Base-by-base conservation (phyloP, 2,113 vertebrate species). In the Lutjanus erythropterus region DNA sequence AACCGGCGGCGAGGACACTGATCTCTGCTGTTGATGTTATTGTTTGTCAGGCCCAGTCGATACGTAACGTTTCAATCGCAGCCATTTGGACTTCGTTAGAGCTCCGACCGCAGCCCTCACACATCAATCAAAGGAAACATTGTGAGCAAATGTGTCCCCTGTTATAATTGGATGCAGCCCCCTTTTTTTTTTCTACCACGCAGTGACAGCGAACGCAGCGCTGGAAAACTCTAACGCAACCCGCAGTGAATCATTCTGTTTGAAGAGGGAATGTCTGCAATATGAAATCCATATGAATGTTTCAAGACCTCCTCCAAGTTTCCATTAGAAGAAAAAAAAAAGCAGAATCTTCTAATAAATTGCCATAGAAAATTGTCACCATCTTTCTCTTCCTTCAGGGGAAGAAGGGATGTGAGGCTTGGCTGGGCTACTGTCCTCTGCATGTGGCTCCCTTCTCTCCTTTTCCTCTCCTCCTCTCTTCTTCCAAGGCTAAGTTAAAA, bases 271-370 rank as follows among this genome's bases (percentile, higher is more conserved):
- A 78, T 46, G 75, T 90, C 89, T 87, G 77, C 47, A 78, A 87
- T 92, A 93, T 90, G 70, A 90, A 90, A 92, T 89, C 91, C 91
- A 91, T 85, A 91, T 91, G 86, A 88, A 91, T 75, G 86, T 83
- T 86, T 87, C 80, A 86, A 88, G 80, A 87, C 75, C 81, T 85
- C 60, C 68, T 87, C 89, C 79, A 89, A 90, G 84, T 91, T 91
- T 90, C 86, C 83, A 80, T 73, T 83, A 35, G 14, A 37, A 42
- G 31, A 64, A 64, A 61, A 60, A 62, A 37, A 27, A 49, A 31
- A 50, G 42, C 70, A 83, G 33, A 85, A 75, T 80, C 69, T 68
- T 84, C 53, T 60, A 75, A 84, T 88, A 90, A 89, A 86, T 81
- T 76, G 50, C 68, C 42, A 50, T 29, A 73, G 81, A 81, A 89